Evolutionary conservation across 2,888 invertebrate species (phyloP), one percentile per base, ranked within the genome.

Genomic region (Herminia tarsipennalis): DNA sequence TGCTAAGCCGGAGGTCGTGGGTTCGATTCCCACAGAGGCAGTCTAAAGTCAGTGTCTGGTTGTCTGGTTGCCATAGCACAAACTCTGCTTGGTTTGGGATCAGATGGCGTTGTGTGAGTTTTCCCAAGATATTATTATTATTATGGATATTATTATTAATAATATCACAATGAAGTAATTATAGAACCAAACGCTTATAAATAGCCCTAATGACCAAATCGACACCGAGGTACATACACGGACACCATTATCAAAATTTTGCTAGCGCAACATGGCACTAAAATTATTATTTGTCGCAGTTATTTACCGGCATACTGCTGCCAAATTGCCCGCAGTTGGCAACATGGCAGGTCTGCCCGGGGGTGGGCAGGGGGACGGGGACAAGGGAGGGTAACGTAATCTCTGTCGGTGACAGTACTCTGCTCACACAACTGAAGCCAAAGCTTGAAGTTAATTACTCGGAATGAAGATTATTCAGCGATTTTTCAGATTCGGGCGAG

Each of bases 251-350:
- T 37, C 45, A 48, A 42, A 62, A 56, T 56, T 61, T 41, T 34
- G 48, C 36, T 40, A 52, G 42, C 32, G 38, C 24, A 29, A 27
- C 22, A 24, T 16, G 17, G 35, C 41, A 28, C 29, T 61, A 58
- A 58, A 48, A 21, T 48, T 64, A 66, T 57, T 64, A 62, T 65
- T 62, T 62, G 53, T 54, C 43, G 48, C 24, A 53, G 57, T 49
- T 57, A 66, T 63, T 63, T 50, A 63, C 47, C 48, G 40, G 35
- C 27, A 25, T 8, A 10, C 21, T 27, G 45, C 28, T 66, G 66
- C 66, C 66, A 66, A 66, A 66, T 66, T 55, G 57, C 45, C 58
- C 40, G 37, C 47, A 44, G 66, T 58, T 66, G 66, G 66, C 66
- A 66, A 53, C 66, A 55, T 56, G 36, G 28, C 51, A 37, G 42